Percentiles rank a stretch among this genome's conserved stretches.
Evolutionary conservation across 2,888 invertebrate species (phyloP).

Genomic region (Nymphalis polychloros): DNA sequence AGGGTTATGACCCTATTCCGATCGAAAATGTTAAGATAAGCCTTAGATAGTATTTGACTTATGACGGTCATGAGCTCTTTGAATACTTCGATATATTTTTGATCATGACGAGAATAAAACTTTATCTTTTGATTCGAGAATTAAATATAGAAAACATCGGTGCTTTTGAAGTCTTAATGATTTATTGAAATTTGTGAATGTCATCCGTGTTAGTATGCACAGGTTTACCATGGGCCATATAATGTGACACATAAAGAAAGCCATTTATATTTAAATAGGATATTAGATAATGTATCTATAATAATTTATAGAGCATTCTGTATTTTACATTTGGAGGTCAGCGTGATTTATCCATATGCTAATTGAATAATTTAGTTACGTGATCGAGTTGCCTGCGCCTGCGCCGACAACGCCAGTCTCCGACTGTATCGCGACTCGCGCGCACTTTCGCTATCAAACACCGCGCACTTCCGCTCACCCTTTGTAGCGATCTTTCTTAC

Average conservation of each 20-base stretch:
- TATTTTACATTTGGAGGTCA: constrained; percentile 32
- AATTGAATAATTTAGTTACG: constrained; percentile 59
- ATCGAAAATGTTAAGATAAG: too few relatives aligned
- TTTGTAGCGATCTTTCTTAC: constrained; percentile 21
- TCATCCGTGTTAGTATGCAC: too few relatives aligned
- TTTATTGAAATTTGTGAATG: too few relatives aligned
- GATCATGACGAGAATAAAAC: too few relatives aligned
- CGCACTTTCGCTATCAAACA: constrained; percentile 73
- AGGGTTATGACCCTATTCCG: too few relatives aligned
- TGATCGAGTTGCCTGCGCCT: constrained; percentile 54
- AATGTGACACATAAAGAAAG: neutral
- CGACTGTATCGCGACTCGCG: constrained; percentile 61
- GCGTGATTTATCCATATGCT: constrained; percentile 39
- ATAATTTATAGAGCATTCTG: constrained; percentile 8
- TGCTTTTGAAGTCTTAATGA: too few relatives aligned
- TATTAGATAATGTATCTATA: neutral
- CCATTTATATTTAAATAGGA: neutral
- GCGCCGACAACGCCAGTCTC: constrained; percentile 61
- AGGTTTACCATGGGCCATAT: neutral
- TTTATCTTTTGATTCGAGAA: too few relatives aligned
- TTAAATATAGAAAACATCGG: too few relatives aligned
- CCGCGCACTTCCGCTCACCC: constrained; percentile 52
- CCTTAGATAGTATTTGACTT: too few relatives aligned
- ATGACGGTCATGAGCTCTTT: too few relatives aligned
- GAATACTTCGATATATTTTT: too few relatives aligned